Evolutionary conservation across 2,888 invertebrate species (phyloP), one percentile per base, ranked within the genome.

Genomic region (Nemoura dubitans): DNA sequence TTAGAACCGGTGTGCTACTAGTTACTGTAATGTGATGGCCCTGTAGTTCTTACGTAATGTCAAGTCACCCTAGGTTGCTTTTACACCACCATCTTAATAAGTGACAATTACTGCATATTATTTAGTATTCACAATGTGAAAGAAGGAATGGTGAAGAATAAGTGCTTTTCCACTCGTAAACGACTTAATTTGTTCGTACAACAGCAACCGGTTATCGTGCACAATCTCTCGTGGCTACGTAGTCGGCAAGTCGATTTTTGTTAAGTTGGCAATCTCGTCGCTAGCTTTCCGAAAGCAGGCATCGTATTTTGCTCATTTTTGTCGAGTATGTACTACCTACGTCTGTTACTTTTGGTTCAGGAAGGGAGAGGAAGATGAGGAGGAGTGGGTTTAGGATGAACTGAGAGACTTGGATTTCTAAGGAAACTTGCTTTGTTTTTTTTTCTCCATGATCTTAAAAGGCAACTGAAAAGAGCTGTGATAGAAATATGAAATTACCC

Each of bases 41-140:
- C 83, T 77, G 30, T 88, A 88, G 88, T 84, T 86, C 78, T 82
- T 86, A 87, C 86, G 43, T 76, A 84, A 86, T 85, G 86, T 76
- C 83, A 28, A 59, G 26, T 86, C 88, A 88, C 87, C 78, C 78
- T 87, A 88, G 88, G 87, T 88, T 88, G 87, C 86, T 88, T 88
- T 59, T 42, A 86, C 87, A 86, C 86, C 84, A 86, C 82, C 87
- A 87, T 87, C 87, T 81, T 86, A 81, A 28, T 36, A 87, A 36
- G 86, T 87, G 87, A 87, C 88, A 88, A 87, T 88, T 87, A 88
- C 83, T 87, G 88, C 78, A 78, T 78, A 78, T 78, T 88, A 87
- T 77, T 88, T 88, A 88, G 88, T 88, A 88, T 88, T 88, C 88
- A 88, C 88, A 88, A 88, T 88, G 88, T 88, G 88, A 88, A 88